phyloP scores from a whole-genome alignment of 2,888 invertebrate species.

The Yponomeuta evonymella region DNA sequence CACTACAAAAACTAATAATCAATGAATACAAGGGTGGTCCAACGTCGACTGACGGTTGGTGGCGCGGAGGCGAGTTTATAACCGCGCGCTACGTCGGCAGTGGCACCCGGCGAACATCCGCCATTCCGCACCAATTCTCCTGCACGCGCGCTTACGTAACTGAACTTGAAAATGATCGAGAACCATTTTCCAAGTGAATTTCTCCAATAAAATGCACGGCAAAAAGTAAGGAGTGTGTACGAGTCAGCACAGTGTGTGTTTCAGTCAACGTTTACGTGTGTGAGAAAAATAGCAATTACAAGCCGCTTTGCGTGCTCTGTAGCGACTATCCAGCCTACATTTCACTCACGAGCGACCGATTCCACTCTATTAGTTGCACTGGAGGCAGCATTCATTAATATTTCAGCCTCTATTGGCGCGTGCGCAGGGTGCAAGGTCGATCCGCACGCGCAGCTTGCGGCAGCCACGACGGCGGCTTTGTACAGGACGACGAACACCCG shows the following conservation, averaged over 20 bases:
- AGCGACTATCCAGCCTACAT: conserved; percentile 49
- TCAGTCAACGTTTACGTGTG: conserved; percentile 35
- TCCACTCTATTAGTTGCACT: conserved; percentile 38
- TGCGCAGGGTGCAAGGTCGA: conserved; percentile 44
- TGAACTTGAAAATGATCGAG: conserved; percentile 76
- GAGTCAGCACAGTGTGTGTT: conserved; percentile 41
- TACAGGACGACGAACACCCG: neutral
- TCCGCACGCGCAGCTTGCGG: conserved; percentile 26
- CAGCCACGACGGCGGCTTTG: neutral
- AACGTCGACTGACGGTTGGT: conserved; percentile 63
- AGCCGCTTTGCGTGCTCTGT: conserved; percentile 49
- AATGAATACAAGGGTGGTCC: conserved; percentile 58
- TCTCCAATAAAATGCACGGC: conserved; percentile 73
- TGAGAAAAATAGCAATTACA: conserved; percentile 50
- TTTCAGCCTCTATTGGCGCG: conserved; percentile 38
- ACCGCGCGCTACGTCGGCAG: conserved; percentile 59
- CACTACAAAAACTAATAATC: conserved; percentile 53
- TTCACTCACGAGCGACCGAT: conserved; percentile 52
- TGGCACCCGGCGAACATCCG: conserved; percentile 73
- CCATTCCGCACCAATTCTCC: conserved; percentile 76
- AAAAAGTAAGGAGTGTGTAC: conserved; percentile 67
- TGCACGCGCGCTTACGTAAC: conserved; percentile 74
- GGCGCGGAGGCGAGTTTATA: conserved; percentile 68
- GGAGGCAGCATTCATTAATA: conserved; percentile 28
- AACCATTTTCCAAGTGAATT: conserved; percentile 75